Evolutionary conservation across 1,140 invertebrate genomes (phyloP).

Genomic region (Euwallacea fornicatus): DNA sequence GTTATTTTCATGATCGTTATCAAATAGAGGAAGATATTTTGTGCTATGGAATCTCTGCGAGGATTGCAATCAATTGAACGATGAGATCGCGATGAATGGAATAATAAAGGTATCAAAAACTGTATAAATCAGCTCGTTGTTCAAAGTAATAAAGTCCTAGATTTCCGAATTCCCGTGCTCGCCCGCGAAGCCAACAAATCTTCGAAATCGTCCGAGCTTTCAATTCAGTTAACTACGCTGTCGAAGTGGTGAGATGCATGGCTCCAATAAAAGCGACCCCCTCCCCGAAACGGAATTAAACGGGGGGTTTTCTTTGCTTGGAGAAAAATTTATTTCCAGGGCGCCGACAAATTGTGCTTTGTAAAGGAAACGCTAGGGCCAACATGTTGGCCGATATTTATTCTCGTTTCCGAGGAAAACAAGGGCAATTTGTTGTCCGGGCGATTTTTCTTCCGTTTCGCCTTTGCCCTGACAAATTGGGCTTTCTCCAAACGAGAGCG

Average conservation of each 20-base stretch:
- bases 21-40: no score
- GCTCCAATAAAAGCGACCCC: slow-evolving; percentile 10
- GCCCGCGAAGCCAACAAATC: neutral
- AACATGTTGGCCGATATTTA: slow-evolving; percentile 24
- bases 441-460: slow-evolving; percentile 17
- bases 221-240: slow-evolving; percentile 22
- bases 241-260: slow-evolving; percentile 19
- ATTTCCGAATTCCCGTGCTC: neutral
- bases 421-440: slow-evolving; percentile 14
- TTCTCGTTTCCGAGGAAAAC: slow-evolving; percentile 21
- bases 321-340: slow-evolving; percentile 13
- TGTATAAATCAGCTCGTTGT: no score
- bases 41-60: no score
- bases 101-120: no score
- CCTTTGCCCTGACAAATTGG: slow-evolving; percentile 6
- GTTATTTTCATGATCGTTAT: no score
- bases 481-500: neutral
- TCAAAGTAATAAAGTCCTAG: no score
- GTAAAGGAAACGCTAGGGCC: slow-evolving; percentile 18
- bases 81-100: no score
- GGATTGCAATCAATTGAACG: no score
- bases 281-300: slow-evolving; percentile 11
- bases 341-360: slow-evolving; percentile 18
- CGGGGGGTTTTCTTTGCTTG: slow-evolving; percentile 7
- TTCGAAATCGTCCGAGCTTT: slow-evolving; percentile 10